Base-by-base conservation (phyloP, 2,113 vertebrate species). In the Spea bombifrons region DNA sequence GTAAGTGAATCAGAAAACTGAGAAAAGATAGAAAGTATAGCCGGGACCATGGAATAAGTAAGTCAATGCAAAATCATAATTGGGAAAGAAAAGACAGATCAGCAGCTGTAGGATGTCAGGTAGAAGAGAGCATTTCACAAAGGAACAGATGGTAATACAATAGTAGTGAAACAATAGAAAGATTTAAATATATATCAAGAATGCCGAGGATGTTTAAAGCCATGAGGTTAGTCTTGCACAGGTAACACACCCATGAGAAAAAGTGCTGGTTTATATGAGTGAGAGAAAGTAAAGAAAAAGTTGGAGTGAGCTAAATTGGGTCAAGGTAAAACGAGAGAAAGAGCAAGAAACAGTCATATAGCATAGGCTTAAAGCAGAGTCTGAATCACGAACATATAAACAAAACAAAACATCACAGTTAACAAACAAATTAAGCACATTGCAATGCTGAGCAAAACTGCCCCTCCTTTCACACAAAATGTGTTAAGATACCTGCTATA, bases 21-120 rank as follows among this genome's bases (percentile, higher is more conserved):
- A 82, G 75, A 5, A 66, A 83, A 30, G 52, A 78, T 45, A 46
- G 48, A 69, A 52, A 65, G n/a, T 30, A 30, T 30, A 30, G 30
- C 30, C 30, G 30, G 30, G 30, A 30, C 30, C 30, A 30, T 30
- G 30, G 30, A 30, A 30, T 30, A 30, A 30, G 30, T 30, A 30
- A 30, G 30, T 30, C 30, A 30, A 30, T 30, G 2, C 30, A 2
- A 30, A 30, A 30, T 30, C 55, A 12, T 59, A 59, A 13, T 13
- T 59, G 12, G 55, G 10, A 59, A 12, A 12, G 15, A 59, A 59
- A 30, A 30, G 30, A 30, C 30, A 30, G 30, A 30, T 30, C 30
- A 30, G 30, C 30, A 30, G 30, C 30, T 30, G 2, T 30, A 30
- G 30, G 30, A 30, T 30, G 30, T 30, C 30, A 30, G 30, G 30